Conservation (phyloP, 2,888 invertebrate genomes). For the Odontothrips loti region DNA sequence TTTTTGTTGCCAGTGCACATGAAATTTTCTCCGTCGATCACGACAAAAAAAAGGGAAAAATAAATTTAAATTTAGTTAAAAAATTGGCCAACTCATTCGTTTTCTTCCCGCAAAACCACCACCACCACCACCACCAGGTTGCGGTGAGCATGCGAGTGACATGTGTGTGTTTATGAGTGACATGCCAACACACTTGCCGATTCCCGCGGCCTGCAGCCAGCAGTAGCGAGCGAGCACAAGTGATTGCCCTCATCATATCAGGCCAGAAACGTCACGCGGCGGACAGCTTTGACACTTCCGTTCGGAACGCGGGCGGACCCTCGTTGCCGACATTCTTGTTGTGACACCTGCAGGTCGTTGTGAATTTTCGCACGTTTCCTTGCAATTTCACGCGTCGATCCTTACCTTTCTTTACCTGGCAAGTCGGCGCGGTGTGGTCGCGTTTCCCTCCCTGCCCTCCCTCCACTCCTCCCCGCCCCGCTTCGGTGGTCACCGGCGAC, state of each 20-base stretch:
- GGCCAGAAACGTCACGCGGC: background rate
- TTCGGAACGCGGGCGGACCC: background rate
- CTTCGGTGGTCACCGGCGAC: background rate
- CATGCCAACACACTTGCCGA: background rate
- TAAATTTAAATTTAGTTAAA: too few relatives aligned
- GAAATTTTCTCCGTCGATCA: too few relatives aligned
- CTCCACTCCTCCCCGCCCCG: background rate
- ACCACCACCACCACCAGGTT: too few relatives aligned
- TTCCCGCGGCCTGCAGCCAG: background rate
- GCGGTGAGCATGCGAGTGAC: too few relatives aligned
- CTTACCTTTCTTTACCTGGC: conserved; percentile 1
- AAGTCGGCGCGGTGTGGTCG: background rate
- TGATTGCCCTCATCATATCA: conserved; percentile 13
- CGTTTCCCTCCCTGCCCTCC: background rate
- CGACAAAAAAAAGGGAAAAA: too few relatives aligned
- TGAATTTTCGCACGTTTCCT: conserved; percentile 12
- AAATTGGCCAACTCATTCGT: too few relatives aligned
- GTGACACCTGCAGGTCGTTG: conserved; percentile 21
- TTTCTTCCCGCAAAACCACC: too few relatives aligned
- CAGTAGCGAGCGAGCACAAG: background rate
- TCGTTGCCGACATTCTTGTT: background rate
- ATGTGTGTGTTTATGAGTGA: too few relatives aligned
- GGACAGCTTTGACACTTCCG: conserved; percentile 14
- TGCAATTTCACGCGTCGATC: conserved; percentile 19
- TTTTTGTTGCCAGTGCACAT: too few relatives aligned